Base-by-base conservation (phyloP, 92 coral and sea anemone genomes). In the Epizoanthus ramosus region DNA sequence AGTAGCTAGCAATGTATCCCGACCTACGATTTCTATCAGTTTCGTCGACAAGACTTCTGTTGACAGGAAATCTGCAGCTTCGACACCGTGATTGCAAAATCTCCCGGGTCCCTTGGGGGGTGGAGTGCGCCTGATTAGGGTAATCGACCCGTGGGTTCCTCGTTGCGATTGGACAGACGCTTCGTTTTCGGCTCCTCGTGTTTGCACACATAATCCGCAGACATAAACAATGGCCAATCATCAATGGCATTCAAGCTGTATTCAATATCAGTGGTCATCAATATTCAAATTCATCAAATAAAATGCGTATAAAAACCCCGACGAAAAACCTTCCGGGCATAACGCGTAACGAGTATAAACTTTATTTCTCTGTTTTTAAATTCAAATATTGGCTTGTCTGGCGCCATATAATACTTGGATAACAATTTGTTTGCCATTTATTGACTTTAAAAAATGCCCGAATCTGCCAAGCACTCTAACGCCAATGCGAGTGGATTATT, bases 221-320 rank as follows among this genome's bases (percentile, higher is more conserved):
- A 31, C 41, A 61, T 13, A 18, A 8, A 61, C 71, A 60, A 19
- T 41, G 52, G 31, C 82, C 71, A 22, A 77, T 72, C 60, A 50
- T 23, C 41, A 77, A 60, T 57, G 10, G 63, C 43, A 22, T 22
- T 57, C 54, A 63, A 60, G 50, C 68, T 39, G 57, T 15, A 61
- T 59, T 77, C 70, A 17, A 19, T 77, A 24, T 41, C 31, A 28
- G 1, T 28, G 2, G 31, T 28, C 31, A 28, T 37, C 68, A 59
- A 39, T 77, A 76, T 76, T 76, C 69, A 39, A 76, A 58, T 60
- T 76, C 63, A 22, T 57, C 3, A n/a, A 77, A 63, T 61, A 21
- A 61, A 60, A 35, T 22, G 56, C 57, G 57, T 54, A 60, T n/a
- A n/a, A n/a, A 65, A 60, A 39, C 71, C 21, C 5, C 6, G 43